Conservation (phyloP, 2,797 vertebrate species). For the Lycodopsis pacificus region DNA sequence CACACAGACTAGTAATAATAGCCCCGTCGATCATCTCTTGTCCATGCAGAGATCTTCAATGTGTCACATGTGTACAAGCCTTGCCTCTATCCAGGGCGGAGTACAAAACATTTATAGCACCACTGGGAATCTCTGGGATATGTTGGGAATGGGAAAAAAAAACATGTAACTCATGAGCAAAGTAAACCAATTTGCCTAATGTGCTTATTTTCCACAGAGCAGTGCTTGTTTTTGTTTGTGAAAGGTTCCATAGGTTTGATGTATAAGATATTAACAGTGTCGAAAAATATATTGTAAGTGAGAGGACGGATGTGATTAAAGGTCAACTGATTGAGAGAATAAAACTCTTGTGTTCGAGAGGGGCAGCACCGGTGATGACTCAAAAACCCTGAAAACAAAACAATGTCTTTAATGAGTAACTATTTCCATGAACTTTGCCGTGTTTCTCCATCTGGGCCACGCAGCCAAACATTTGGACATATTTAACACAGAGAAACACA, state of each 20-base stretch:
- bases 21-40: conserved; percentile 31
- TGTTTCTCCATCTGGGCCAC: neutral
- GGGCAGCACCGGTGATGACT: neutral
- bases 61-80: conserved; percentile 39
- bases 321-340: neutral
- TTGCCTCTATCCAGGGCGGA: conserved; percentile 11
- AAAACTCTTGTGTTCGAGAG: neutral
- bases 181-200: neutral
- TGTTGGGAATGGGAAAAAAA: conserved; percentile 22
- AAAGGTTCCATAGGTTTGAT: neutral
- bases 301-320: conserved; percentile 2
- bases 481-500: neutral
- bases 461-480: conserved; percentile 17
- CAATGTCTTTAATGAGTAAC: conserved; percentile 3
- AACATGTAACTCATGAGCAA: neutral
- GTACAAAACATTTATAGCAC: conserved; percentile 22
- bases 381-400: conserved; percentile 11
- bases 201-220: neutral
- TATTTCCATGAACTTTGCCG: conserved; percentile 6
- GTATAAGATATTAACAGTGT: neutral
- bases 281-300: neutral
- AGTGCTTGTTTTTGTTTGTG: neutral
- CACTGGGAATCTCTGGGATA: conserved; percentile 24
- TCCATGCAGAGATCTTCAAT: conserved; percentile 52
- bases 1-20: conserved; percentile 24